Conservation (phyloP, 2,888 invertebrate genomes). For the Tinea pellionella region DNA sequence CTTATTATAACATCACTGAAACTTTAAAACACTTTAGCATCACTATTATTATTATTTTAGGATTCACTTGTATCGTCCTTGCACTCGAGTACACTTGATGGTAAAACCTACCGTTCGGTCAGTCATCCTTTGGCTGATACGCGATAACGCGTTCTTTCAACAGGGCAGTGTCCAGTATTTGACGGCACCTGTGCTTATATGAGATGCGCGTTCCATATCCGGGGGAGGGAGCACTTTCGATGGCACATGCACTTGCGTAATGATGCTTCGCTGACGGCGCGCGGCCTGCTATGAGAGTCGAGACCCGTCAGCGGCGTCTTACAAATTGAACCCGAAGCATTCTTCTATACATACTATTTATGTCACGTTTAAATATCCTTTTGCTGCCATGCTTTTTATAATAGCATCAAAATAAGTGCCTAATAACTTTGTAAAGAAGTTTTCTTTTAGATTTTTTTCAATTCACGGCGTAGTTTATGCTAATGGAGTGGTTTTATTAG, state of each 20-base stretch:
- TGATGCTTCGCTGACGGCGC: conserved; percentile 15
- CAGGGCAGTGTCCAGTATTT: conserved; percentile 57
- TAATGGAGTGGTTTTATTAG: too few species aligned
- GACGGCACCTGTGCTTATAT: conserved; percentile 64
- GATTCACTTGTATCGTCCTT: background rate
- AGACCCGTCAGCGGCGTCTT: conserved; percentile 24
- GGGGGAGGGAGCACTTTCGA: conserved; percentile 61
- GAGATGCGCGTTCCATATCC: conserved; percentile 58
- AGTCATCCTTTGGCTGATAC: conserved; percentile 50
- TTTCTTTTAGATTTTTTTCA: too few species aligned
- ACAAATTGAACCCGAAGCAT: background rate
- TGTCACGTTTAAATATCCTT: background rate
- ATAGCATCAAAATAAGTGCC: too few species aligned
- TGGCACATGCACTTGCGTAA: conserved; percentile 59
- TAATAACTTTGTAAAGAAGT: too few species aligned
- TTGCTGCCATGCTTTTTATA: background rate
- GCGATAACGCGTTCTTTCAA: conserved; percentile 42
- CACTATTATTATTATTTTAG: background rate
- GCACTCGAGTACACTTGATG: background rate
- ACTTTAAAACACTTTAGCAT: background rate
- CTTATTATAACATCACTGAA: background rate
- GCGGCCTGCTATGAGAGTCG: too few species aligned
- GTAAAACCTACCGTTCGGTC: conserved; percentile 55
- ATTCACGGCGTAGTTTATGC: too few species aligned
- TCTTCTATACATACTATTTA: background rate